A percentile compares a stretch with the other conserved stretches of the same genome.
These are phyloP conservation scores for Cliona cf. orientalis DNA, from an alignment of 37 sponge, comb jelly and placozoan genomes.

Conservation along the genomic window DNA sequence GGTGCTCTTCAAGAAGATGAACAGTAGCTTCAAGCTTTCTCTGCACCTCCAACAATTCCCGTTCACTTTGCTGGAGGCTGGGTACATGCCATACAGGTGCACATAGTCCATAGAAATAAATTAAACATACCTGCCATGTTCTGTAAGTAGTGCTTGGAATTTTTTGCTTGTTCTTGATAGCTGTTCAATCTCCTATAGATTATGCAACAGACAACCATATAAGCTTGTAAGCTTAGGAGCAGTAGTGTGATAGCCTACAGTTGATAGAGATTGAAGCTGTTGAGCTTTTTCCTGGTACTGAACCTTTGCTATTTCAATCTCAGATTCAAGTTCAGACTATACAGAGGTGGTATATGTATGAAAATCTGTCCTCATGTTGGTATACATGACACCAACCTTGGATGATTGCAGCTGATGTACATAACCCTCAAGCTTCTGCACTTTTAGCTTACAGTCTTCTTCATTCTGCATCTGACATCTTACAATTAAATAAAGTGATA, in stretches of 20 bases:
- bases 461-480: not conserved
- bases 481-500: not conserved
- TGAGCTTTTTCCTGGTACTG: not conserved
- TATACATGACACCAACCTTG: conserved; percentile 7
- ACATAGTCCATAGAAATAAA: no score
- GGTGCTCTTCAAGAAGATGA: conserved; percentile 25
- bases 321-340: conserved; percentile 20
- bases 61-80: conserved; percentile 26
- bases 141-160: conserved; percentile 16
- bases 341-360: not conserved
- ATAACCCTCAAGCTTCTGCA: conserved; percentile 8
- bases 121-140: conserved; percentile 37
- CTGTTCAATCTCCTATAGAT: conserved; percentile 23
- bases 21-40: not conserved
- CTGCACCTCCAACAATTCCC: not conserved
- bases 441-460: not conserved
- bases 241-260: not conserved
- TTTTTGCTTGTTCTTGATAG: not conserved
- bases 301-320: conserved; percentile 11
- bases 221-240: not conserved
- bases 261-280: conserved; percentile 16
- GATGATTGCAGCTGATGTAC: not conserved
- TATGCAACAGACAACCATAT: not conserved
- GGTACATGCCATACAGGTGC: no score
- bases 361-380: not conserved